phyloP scores from a whole-genome alignment of 2,888 invertebrate species.

The Agriopis aurantiaria region DNA sequence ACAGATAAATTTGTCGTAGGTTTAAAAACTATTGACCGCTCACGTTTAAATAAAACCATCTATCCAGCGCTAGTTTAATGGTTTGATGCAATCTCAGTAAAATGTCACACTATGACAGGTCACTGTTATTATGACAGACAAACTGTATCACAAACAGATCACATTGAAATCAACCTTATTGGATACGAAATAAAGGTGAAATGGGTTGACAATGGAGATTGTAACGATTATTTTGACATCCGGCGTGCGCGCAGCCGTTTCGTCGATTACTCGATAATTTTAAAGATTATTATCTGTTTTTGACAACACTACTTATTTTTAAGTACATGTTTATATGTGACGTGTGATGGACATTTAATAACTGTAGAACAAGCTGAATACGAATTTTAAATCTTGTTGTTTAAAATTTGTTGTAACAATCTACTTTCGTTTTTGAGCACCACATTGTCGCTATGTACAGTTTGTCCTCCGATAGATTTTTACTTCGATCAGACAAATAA shows the following conservation, averaged over 20 bases:
- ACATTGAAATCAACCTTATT: constrained; percentile 44
- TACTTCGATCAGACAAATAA: too few relatives aligned
- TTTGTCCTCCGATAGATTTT: neutral
- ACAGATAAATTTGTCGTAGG: constrained; percentile 9
- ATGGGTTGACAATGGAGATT: constrained; percentile 15
- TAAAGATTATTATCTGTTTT: constrained; percentile 77
- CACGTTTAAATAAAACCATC: constrained; percentile 64
- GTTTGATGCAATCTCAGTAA: constrained; percentile 75
- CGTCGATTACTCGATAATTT: constrained; percentile 85
- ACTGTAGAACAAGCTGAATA: constrained; percentile 8
- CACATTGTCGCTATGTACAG: neutral
- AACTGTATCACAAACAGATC: constrained; percentile 45
- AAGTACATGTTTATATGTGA: constrained; percentile 55
- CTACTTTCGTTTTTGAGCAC: neutral
- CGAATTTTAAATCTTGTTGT: neutral
- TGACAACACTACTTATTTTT: constrained; percentile 76
- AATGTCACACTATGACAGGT: constrained; percentile 82
- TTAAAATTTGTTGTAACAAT: neutral
- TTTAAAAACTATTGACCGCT: constrained; percentile 49
- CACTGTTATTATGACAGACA: constrained; percentile 77
- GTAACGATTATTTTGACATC: constrained; percentile 74
- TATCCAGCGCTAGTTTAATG: constrained; percentile 78
- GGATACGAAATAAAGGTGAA: constrained; percentile 39
- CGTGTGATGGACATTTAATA: constrained; percentile 51
- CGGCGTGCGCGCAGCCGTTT: constrained; percentile 80